A percentile compares a stretch with the other conserved stretches of the same genome.
These are phyloP conservation scores for Pempheris klunzingeri DNA, from an alignment of 2,797 vertebrate species.

Conservation along the genomic window DNA sequence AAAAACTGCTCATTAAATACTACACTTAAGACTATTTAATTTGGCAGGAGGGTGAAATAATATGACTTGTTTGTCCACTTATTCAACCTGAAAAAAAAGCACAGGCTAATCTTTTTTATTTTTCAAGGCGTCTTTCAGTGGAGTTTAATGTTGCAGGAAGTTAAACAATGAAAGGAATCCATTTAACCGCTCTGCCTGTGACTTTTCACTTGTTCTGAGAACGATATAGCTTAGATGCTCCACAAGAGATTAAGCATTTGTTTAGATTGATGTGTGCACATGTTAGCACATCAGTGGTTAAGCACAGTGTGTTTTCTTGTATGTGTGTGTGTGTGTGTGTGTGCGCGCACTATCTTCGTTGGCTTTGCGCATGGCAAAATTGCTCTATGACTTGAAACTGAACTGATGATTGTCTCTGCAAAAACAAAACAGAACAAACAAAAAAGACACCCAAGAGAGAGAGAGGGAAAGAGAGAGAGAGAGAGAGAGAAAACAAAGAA, in stretches of 20 bases:
- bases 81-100: not conserved
- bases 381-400: slow-evolving; percentile 23
- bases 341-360: not conserved
- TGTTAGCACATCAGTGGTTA: slow-evolving; percentile 4
- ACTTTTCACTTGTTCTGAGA: slow-evolving; percentile 3
- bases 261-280: slow-evolving; percentile 2
- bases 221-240: not conserved
- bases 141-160: slow-evolving; percentile 15
- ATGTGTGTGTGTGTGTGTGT: not conserved
- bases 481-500: slow-evolving; percentile 17
- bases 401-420: slow-evolving; percentile 30
- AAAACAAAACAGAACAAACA: not conserved
- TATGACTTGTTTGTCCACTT: not conserved
- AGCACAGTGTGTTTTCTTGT: too few species aligned
- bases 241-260: slow-evolving; percentile 14
- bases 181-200: slow-evolving; percentile 22
- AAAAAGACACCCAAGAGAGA: not conserved
- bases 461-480: not conserved
- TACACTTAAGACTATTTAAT: not conserved
- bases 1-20: not conserved
- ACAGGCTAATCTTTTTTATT: not conserved
- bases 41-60: not conserved
- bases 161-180: slow-evolving; percentile 32
- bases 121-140: not conserved
- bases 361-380: not conserved